Conservation (phyloP, 2,888 invertebrate species). For the Drosophila neoperkinsi region DNA sequence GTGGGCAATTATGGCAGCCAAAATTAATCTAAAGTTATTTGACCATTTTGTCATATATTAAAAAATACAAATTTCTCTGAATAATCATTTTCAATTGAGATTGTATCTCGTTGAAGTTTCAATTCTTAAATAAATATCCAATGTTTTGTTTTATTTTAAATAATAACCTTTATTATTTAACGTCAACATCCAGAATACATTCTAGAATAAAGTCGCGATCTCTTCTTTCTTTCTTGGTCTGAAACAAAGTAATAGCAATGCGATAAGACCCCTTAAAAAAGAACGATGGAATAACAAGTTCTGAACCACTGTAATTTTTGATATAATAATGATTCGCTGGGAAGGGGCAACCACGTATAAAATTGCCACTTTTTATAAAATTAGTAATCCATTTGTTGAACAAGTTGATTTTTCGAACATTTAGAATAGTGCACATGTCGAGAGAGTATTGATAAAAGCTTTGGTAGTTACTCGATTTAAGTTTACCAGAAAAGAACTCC, state of each 20-base stretch:
- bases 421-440: constrained; percentile 23
- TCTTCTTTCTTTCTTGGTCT: background rate
- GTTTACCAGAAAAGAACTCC: constrained; percentile 21
- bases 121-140: background rate
- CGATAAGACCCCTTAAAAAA: constrained; percentile 30
- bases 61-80: background rate
- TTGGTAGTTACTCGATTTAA: constrained; percentile 11
- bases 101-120: background rate
- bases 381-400: constrained; percentile 51
- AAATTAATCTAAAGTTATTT: background rate
- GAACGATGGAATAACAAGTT: constrained; percentile 40
- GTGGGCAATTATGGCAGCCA: background rate
- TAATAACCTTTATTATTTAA: background rate
- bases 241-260: background rate
- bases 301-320: constrained; percentile 32
- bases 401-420: constrained; percentile 28
- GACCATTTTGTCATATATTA: background rate
- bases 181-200: background rate
- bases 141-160: background rate
- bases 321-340: constrained; percentile 45
- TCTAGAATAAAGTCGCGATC: background rate
- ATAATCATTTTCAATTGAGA: background rate
- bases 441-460: constrained; percentile 20
- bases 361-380: constrained; percentile 58
- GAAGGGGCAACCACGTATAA: constrained; percentile 60